Conservation (phyloP, 92 coral and sea anemone genomes). For the Phymanthus crucifer region DNA sequence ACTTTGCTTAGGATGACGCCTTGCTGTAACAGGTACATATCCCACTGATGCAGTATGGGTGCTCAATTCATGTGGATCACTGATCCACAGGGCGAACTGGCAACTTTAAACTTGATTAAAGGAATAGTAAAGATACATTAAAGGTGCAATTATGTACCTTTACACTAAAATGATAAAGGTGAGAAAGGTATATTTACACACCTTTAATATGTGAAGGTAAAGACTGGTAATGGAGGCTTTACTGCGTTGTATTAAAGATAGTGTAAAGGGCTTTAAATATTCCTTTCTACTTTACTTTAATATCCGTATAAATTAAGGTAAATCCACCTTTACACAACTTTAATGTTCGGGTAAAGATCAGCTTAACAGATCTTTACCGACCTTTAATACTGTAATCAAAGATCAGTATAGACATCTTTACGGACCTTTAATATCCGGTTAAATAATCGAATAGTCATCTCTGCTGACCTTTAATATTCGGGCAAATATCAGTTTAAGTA, state of each 20-base stretch:
- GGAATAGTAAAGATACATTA: conserved; percentile 7
- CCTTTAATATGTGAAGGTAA: conserved; percentile 13
- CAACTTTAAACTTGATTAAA: conserved; percentile 11
- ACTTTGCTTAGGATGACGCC: not conserved
- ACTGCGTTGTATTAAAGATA: not conserved
- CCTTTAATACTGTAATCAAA: not conserved
- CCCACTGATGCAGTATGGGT: not conserved
- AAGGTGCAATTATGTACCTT: conserved; percentile 12
- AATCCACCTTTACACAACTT: conserved; percentile 23
- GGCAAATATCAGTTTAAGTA: not conserved
- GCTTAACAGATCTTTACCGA: not conserved
- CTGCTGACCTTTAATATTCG: not conserved
- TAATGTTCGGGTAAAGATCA: not conserved
- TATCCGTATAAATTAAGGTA: not conserved
- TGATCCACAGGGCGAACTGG: no score
- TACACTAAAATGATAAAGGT: conserved; percentile 16
- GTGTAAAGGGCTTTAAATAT: conserved; percentile 2
- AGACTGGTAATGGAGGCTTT: conserved; percentile 21
- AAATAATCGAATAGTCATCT: not conserved
- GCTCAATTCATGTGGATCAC: not conserved
- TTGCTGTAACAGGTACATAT: not conserved
- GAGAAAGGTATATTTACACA: conserved; percentile 21
- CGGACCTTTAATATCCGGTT: not conserved
- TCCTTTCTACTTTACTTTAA: not conserved
- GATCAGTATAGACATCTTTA: not conserved